A percentile compares a stretch with the other conserved stretches of the same genome.
phyloP scores from a whole-genome alignment of 1,140 invertebrate species.

The Bombyx mori region ASM3026992v2 NC_085131.1:4583001-4583500 shows the following conservation, averaged over 20 bases:
- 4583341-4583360: slow-evolving; percentile 4
- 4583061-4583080: slow-evolving; percentile 8
- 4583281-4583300: no score
- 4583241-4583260: no score
- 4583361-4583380: slow-evolving; percentile 4
- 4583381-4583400: not conserved
- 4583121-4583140: no score
- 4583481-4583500: no score
- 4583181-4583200: no score
- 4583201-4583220: no score
- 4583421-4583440: slow-evolving; percentile 17
- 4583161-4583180: no score
- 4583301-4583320: not conserved
- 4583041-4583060: slow-evolving; percentile 18
- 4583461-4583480: slow-evolving; percentile 1
- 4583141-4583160: no score
- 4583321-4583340: slow-evolving; percentile 3
- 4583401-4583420: slow-evolving; percentile 11
- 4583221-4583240: no score
- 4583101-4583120: not conserved
- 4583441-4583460: slow-evolving; percentile 22
- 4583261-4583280: no score
- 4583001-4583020: slow-evolving; percentile 5
- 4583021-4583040: slow-evolving; percentile 5
- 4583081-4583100: slow-evolving; percentile 7